Base-by-base conservation (phyloP, 2,888 invertebrate species). In the Colletes collaris region DNA sequence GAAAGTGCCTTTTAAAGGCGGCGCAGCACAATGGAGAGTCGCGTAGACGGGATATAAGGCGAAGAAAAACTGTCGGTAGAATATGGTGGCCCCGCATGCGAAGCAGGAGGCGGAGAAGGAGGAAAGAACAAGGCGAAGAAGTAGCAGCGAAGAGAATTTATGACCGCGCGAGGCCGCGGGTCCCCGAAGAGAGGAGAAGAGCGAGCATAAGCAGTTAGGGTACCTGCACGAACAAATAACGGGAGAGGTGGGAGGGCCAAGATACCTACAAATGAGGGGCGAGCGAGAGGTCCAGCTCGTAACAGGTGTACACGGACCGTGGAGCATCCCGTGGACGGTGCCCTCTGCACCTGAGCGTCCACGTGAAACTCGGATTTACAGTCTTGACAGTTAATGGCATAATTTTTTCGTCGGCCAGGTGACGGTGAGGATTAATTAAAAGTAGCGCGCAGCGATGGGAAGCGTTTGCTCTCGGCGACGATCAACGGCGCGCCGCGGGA, bases 111-210 rank as follows among this genome's bases (percentile, higher is more conserved):
- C 37, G 70, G 71, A 66, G 81, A 65, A 46, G 7, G 7, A 46
- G 40, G 40, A 40, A 40, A 46, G 44, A 82, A 79, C 64, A 77
- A 76, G 78, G 76, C 76, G 76, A 78, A 78, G 75, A 77, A 82
- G 76, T 77, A 79, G 84, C 85, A 76, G 81, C 78, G 79, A 64
- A 76, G 84, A 85, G 86, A 88, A 90, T 89, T 90, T 90, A 90
- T 90, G 89, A 83, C 87, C 79, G 70, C 79, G 84, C 82, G 83
- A 81, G 76, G 72, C 62, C 66, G 80, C 73, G 79, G 77, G 73
- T 80, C 79, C 63, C 71, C 70, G 71, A 75, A 76, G 74, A 81
- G 69, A 52, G 63, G 49, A 75, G 73, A 81, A 64, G 81, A 58
- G 64, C 79, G 66, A 69, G 68, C 75, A 77, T 77, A 74, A 83